Percentiles rank a stretch among this genome's conserved stretches.
Evolutionary conservation across 2,888 invertebrate species (phyloP).

Genomic region (Anorthoa munda): DNA sequence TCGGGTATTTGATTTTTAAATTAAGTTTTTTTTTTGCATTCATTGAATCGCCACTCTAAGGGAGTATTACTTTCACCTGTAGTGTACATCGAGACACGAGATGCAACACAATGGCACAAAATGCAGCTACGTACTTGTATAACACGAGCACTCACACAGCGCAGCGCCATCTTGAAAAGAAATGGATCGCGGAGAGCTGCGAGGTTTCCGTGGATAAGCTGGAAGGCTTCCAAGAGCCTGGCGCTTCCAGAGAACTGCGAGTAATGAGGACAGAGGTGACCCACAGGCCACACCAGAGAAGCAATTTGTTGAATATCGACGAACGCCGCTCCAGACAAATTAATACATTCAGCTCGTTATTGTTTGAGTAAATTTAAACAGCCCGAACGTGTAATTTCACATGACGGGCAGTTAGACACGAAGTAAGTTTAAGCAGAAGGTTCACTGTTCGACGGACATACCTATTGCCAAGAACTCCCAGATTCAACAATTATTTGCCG

Average conservation of each 20-base stretch:
- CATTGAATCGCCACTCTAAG: neutral
- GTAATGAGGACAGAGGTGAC: slow-evolving; percentile 16
- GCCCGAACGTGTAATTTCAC: slow-evolving; percentile 4
- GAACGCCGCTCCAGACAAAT: neutral
- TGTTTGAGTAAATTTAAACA: slow-evolving; percentile 13
- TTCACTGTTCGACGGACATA: neutral
- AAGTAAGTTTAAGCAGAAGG: neutral
- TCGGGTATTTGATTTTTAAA: too few species aligned
- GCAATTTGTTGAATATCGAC: neutral
- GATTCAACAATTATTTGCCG: neutral
- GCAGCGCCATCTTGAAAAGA: slow-evolving; percentile 13
- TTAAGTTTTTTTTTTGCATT: too few species aligned
- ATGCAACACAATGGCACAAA: neutral
- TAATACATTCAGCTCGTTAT: slow-evolving; percentile 12
- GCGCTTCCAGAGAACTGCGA: neutral
- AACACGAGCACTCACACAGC: neutral
- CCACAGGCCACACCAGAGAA: neutral
- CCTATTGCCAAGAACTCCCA: neutral
- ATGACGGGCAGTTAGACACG: neutral
- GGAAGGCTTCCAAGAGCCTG: slow-evolving; percentile 32
- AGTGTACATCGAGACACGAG: neutral
- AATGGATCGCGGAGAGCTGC: slow-evolving; percentile 13
- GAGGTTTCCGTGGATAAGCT: slow-evolving; percentile 5
- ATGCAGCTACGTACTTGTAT: neutral
- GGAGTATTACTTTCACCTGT: too few species aligned